A percentile compares a stretch with the other conserved stretches of the same genome.
Evolutionary conservation across 1,140 invertebrate species (phyloP).

Genomic region (Brachionus rubens): DNA sequence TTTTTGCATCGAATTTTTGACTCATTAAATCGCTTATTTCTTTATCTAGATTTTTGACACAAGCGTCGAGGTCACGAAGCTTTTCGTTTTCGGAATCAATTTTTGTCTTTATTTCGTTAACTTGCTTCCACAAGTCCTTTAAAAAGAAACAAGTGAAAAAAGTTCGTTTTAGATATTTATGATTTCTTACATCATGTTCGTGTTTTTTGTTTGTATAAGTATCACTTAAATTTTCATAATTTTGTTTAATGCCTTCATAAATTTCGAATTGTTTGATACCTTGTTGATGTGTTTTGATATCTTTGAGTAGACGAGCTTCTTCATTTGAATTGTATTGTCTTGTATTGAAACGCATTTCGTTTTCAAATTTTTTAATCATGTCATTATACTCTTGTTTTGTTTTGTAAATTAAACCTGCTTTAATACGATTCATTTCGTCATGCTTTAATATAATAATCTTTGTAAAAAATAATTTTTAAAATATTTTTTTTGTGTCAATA

Average conservation of each 20-base stretch:
- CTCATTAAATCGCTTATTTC: background rate
- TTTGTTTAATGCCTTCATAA: background rate
- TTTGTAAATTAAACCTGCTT: slow-evolving; percentile 15
- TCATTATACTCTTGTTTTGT: slow-evolving; percentile 7
- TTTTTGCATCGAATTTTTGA: slow-evolving; percentile 15
- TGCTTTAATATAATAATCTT: background rate
- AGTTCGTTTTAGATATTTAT: background rate
- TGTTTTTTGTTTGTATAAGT: background rate
- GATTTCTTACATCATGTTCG: slow-evolving; percentile 8
- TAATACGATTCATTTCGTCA: slow-evolving; percentile 19
- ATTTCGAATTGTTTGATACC: background rate
- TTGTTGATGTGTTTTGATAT: background rate
- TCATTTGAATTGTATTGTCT: background rate
- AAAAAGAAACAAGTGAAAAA: background rate
- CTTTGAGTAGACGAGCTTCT: slow-evolving; percentile 14
- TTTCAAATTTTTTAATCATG: slow-evolving; percentile 18
- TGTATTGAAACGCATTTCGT: slow-evolving; percentile 11
- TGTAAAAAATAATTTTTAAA: background rate
- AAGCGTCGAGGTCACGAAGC: background rate
- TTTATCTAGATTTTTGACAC: background rate
- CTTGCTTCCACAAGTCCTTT: too few relatives aligned
- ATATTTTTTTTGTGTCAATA: background rate
- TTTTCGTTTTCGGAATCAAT: background rate
- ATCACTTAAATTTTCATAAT: background rate
- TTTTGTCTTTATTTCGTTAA: too few relatives aligned